phyloP scores from a whole-genome alignment of 1,140 invertebrate species.

The Charaxes varanes region DNA sequence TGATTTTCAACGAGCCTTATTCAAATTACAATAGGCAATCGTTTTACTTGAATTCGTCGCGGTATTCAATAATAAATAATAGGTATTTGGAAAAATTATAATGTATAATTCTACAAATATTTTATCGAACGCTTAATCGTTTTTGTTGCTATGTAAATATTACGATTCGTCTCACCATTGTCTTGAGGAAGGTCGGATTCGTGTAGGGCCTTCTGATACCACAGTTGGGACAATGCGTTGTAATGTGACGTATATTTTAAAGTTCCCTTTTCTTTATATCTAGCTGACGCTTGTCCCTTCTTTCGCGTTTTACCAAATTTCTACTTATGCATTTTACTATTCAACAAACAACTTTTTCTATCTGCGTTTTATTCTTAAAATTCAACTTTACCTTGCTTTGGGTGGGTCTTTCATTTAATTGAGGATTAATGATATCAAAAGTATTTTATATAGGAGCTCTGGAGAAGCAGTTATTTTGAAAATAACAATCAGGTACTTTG shows the following conservation, averaged over 20 bases:
- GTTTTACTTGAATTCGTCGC: conserved; percentile 7
- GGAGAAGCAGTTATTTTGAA: no score
- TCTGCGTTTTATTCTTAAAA: no score
- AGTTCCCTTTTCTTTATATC: no score
- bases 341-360: no score
- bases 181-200: conserved; percentile 2
- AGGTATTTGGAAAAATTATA: conserved; percentile 2
- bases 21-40: conserved; percentile 6
- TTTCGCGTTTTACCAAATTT: no score
- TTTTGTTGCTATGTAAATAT: conserved; percentile 5
- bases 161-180: conserved; percentile 9
- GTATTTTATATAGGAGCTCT: no score
- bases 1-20: not conserved
- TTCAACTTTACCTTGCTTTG: no score
- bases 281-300: no score
- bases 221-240: conserved; percentile 1
- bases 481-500: no score
- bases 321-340: no score
- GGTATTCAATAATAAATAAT: conserved; percentile 4
- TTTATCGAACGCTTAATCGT: conserved; percentile 5
- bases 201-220: conserved; percentile 1
- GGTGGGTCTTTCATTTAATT: no score
- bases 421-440: no score
- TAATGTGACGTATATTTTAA: not conserved
- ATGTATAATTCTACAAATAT: not conserved